Percentiles rank a stretch among this genome's conserved stretches.
Evolutionary conservation across 30 jellyfish, hydroid and myxozoan genomes (phyloP).

Genomic region (Aurelia aurita complex sp. Pacific): DNA sequence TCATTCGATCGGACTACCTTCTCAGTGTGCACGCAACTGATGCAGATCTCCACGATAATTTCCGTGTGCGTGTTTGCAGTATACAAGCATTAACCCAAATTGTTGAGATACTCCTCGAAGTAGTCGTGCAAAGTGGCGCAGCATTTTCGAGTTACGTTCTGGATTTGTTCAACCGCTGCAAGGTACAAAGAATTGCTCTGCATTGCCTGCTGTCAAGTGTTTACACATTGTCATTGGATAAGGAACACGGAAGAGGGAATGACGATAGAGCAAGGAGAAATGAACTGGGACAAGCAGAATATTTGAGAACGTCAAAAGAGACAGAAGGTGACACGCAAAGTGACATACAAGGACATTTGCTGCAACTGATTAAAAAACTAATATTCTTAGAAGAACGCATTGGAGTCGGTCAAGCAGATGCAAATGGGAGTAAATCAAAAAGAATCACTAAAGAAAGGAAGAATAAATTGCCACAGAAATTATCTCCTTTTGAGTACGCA

Average conservation of each 20-base stretch:
- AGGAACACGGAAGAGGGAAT: background rate
- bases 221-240: slow-evolving; percentile 54
- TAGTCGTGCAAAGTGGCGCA: slow-evolving; percentile 87
- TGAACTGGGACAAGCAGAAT: too few relatives aligned
- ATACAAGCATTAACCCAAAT: slow-evolving; percentile 72
- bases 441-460: slow-evolving; percentile 29
- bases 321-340: too few relatives aligned
- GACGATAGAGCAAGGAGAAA: too few relatives aligned
- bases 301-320: too few relatives aligned
- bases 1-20: slow-evolving; percentile 86
- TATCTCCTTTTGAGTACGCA: slow-evolving; percentile 62
- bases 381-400: slow-evolving; percentile 73
- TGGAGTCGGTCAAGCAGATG: slow-evolving; percentile 58
- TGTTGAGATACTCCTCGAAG: slow-evolving; percentile 61
- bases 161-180: slow-evolving; percentile 87
- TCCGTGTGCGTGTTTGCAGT: slow-evolving; percentile 72
- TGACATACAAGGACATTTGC: slow-evolving; percentile 64
- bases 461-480: slow-evolving; percentile 15
- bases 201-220: slow-evolving; percentile 90
- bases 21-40: slow-evolving; percentile 27
- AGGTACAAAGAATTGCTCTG: slow-evolving; percentile 87
- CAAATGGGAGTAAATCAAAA: slow-evolving; percentile 31
- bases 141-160: slow-evolving; percentile 74
- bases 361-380: slow-evolving; percentile 57
- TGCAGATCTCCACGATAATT: slow-evolving; percentile 73